phyloP scores from a whole-genome alignment of 1,140 invertebrate species.

The Macrotrachela quadricornifera region DNA sequence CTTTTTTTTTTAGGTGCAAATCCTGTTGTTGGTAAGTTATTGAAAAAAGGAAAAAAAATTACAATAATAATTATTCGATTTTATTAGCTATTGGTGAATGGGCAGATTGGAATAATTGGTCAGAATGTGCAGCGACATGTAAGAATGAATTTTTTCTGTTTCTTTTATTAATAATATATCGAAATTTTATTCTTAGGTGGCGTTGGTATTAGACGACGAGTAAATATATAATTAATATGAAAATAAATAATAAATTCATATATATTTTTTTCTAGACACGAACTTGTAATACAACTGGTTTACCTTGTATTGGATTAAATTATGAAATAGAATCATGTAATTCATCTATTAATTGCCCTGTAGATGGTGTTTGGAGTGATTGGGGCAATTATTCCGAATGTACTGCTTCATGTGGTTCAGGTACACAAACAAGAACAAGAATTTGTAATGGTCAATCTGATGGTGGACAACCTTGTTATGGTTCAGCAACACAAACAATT shows the following conservation, averaged over 20 bases:
- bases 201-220: neutral
- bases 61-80: no score
- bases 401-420: constrained; percentile 7
- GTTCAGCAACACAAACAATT: constrained; percentile 10
- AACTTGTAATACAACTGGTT: neutral
- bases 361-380: constrained; percentile 1
- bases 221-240: neutral
- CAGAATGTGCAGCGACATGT: neutral
- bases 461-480: constrained; percentile 6
- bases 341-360: neutral
- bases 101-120: neutral
- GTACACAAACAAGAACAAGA: constrained; percentile 8
- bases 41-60: no score
- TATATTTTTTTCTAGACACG: no score
- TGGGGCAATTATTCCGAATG: constrained; percentile 3
- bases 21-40: neutral
- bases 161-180: neutral
- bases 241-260: no score
- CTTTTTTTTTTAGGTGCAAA: neutral
- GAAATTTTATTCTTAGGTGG: no score
- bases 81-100: neutral
- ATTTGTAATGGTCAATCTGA: neutral
- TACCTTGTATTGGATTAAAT: neutral
- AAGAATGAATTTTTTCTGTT: neutral
- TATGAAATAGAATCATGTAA: neutral